Base-by-base conservation (phyloP, 2,888 invertebrate genomes). In the Rhogogaster chlorosoma region DNA sequence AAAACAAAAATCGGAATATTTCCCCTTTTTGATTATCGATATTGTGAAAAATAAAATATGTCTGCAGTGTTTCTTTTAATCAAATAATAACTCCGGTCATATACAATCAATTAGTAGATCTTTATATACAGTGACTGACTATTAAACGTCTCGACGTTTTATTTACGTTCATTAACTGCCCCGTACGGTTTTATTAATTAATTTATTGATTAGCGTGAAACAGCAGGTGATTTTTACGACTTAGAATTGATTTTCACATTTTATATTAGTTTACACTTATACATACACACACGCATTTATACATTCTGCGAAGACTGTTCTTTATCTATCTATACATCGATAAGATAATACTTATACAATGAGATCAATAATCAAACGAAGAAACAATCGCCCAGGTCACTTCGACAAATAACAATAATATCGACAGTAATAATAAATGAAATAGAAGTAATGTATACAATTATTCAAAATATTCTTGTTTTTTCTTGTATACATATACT, bases 181-280 rank as follows among this genome's bases (percentile, higher is more conserved):
- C 9, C n/a, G 9, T 45, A 45, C 70, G 18, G n/a, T 18, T 70
- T 36, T 45, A 45, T 75, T 75, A 45, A 29, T 42, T 49, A 10
- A 45, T 75, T 26, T 75, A 75, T 42, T 75, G 61, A 61, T 12
- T 12, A 61, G 10, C 61, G 61, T 61, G 61, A 61, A 10, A 61
- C 26, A 3, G 4, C 61, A 61, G 61, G 26, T 61, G 26, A 22
- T 61, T 61, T 61, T 61, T 75, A 75, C 26, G 22, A 75, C 75
- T 26, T 18, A 7, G 15, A 42, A 75, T 29, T 49, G 26, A 75
- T 22, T 42, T 45, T 75, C 10, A 45, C 5, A 29, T 26, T 45
- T 42, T 29, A 45, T 26, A n/a, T 53, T n/a, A 18, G 53, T n/a
- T 53, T n/a, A n/a, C 6, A n/a, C 53, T 18, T 53, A 53, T n/a